These are phyloP conservation scores for Mylabris phalerata DNA, from an alignment of 1,140 invertebrate genomes.

Conservation along the genomic window DNA sequence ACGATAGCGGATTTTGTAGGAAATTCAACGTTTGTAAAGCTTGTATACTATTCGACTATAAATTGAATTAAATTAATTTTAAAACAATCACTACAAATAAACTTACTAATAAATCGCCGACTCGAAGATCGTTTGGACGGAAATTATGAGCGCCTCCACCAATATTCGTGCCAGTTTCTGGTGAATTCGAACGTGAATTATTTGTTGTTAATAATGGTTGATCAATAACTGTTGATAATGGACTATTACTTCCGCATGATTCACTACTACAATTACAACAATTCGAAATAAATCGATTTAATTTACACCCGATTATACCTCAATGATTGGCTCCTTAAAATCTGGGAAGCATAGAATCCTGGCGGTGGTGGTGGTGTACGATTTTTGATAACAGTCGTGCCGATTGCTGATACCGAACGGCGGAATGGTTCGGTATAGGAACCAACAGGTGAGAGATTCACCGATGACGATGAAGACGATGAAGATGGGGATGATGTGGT, in stretches of 20 bases:
- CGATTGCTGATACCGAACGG: too few species aligned
- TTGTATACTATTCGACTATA: background rate
- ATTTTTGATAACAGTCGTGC: too few species aligned
- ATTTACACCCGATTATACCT: background rate
- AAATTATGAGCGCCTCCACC: background rate
- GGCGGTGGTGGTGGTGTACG: slow-evolving; percentile 20
- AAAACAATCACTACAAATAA: too few species aligned
- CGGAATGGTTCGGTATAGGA: background rate
- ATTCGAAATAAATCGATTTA: background rate
- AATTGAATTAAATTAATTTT: too few species aligned
- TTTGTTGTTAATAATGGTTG: slow-evolving; percentile 41
- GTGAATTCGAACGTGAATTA: slow-evolving; percentile 50
- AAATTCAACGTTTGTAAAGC: background rate
- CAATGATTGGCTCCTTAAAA: slow-evolving; percentile 13
- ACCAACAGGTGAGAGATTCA: slow-evolving; percentile 27
- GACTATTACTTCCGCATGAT: slow-evolving; percentile 48
- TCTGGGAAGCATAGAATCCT: slow-evolving; percentile 12
- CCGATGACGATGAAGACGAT: slow-evolving; percentile 19
- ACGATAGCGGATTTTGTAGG: background rate
- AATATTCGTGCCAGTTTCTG: slow-evolving; percentile 41
- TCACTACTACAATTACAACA: slow-evolving; percentile 23
- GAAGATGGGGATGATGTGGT: slow-evolving; percentile 13
- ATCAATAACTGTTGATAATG: slow-evolving; percentile 39
- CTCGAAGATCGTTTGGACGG: background rate
- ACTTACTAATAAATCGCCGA: background rate